phyloP scores from a whole-genome alignment of 2,113 vertebrate species.

The Cheirogaleus medius region DNA sequence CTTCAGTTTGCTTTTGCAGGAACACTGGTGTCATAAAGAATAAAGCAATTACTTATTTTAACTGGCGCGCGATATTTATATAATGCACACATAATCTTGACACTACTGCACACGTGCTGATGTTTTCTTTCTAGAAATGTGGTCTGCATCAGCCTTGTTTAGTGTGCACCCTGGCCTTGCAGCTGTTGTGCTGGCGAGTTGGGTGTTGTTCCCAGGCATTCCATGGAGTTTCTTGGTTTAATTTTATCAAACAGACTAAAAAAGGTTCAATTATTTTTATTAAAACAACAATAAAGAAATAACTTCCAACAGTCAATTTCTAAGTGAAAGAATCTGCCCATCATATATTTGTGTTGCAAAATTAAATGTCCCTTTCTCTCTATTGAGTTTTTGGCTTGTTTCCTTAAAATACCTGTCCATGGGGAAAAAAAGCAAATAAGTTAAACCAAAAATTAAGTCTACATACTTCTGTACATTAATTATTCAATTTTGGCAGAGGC shows the following conservation, averaged over 20 bases:
- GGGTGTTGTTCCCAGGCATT: background rate
- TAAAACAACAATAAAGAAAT: constrained; percentile 28
- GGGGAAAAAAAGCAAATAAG: background rate
- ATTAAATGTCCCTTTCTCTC: background rate
- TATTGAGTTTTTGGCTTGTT: background rate
- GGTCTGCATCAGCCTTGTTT: background rate
- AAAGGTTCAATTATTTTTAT: constrained; percentile 44
- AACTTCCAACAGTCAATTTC: constrained; percentile 44
- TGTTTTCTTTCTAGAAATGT: constrained; percentile 31
- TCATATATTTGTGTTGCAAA: background rate
- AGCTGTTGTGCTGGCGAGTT: constrained; percentile 28
- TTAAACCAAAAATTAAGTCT: background rate
- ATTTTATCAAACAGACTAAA: constrained; percentile 53
- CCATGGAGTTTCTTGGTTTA: background rate
- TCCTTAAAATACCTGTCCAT: background rate
- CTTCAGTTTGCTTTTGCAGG: background rate
- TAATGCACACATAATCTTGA: background rate
- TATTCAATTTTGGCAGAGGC: background rate
- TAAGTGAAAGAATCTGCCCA: background rate
- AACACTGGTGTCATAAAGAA: background rate
- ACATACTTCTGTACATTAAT: background rate
- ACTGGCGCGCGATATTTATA: background rate
- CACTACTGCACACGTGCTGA: background rate
- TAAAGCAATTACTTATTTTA: background rate
- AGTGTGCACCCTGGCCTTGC: background rate